Evolutionary conservation across 2,888 invertebrate species (phyloP), one percentile per base, ranked within the genome.

Genomic region (Hypsopygia costalis): DNA sequence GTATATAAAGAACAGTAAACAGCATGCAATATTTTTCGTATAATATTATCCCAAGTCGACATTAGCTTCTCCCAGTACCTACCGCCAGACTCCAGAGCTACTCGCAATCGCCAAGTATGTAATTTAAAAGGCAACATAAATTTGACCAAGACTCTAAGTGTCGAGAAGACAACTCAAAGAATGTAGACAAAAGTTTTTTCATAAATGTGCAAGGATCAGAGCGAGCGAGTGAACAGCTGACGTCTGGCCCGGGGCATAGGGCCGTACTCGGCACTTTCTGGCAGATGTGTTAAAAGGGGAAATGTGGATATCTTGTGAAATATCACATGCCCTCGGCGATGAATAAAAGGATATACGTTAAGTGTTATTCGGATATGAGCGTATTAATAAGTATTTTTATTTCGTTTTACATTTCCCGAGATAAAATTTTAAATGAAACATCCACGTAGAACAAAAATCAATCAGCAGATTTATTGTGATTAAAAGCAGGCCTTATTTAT

Each of bases 131-230:
- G 51, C 50, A 45, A 58, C 65, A 69, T 60, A 58, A 67, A 69
- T 68, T 62, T 59, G 58, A 63, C 56, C 58, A 54, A 16, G 16
- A 16, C 16, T 16, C 16, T 4, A 47, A 52, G 50, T 69, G 66
- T 62, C 66, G 62, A 58, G 63, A 63, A 72, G 78, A 81, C 77
- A 77, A 75, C 76, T 76, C 67, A 68, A 77, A 75, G 75, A 75
- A 78, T 74, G 72, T 73, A 70, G 70, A 71, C 59, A 58, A 79
- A 83, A 83, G 73, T 83, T 86, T 86, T 85, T 87, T 88, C 85
- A 85, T 86, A 86, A 85, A 83, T 78, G 83, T 73, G 78, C 77
- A 75, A 73, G 70, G 69, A 69, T 66, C 69, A 67, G 51, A 53
- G 40, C 59, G 59, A 56, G 57, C 59, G 67, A 66, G 65, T 53